Evolutionary conservation across 2,113 vertebrate species (phyloP).

Genomic region (Megaceryle torquata): DNA sequence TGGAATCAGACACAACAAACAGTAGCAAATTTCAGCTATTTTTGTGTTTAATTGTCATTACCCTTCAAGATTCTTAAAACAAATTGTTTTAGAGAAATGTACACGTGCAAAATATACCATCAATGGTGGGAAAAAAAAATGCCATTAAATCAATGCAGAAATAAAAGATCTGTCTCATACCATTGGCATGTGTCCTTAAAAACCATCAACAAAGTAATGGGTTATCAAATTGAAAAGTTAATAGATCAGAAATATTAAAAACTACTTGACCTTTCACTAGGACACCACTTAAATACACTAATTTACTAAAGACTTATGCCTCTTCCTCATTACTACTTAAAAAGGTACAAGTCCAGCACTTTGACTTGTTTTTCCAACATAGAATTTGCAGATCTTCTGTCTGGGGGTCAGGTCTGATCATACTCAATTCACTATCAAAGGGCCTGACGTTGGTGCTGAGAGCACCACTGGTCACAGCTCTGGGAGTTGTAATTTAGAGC

Average conservation of each 20-base stretch:
- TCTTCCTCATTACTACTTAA: too few species aligned
- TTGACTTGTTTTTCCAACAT: not conserved
- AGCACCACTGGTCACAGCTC: not conserved
- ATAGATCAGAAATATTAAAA: not conserved
- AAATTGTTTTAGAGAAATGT: not conserved
- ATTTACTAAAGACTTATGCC: not conserved
- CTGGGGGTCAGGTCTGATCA: not conserved
- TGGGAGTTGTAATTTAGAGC: not conserved
- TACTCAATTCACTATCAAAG: conserved; percentile 26
- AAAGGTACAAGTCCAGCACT: not conserved
- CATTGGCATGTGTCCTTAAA: not conserved
- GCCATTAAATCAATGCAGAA: not conserved
- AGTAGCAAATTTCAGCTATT: not conserved
- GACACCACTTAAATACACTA: not conserved
- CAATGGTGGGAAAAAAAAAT: not conserved
- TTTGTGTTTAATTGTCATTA: not conserved
- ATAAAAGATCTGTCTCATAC: not conserved
- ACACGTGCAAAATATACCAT: not conserved
- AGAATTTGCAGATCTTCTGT: not conserved
- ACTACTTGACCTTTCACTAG: not conserved
- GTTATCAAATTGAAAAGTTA: not conserved
- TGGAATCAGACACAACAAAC: not conserved
- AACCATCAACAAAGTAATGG: not conserved
- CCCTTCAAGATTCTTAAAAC: not conserved
- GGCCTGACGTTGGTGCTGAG: not conserved